Base-by-base conservation (phyloP, 1,140 invertebrate species). In the Drosophila sp. region DNA sequence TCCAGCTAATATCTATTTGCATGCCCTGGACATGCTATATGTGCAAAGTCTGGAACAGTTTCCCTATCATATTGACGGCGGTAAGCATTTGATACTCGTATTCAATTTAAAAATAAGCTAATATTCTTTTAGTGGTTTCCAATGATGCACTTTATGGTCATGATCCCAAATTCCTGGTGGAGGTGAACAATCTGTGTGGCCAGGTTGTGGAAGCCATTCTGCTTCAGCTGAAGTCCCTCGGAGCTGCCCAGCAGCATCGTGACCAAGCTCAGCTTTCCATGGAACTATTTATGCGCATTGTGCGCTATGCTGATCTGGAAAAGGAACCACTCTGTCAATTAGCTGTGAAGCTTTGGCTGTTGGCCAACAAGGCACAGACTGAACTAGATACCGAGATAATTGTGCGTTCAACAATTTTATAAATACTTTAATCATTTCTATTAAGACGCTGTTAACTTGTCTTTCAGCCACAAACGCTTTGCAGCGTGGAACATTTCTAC, bases 141-240 rank as follows among this genome's bases (percentile, higher is more conserved):
- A 99, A 99, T 92, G 97, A 99, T 92, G 94, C 95, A 50, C 92
- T 99, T n/a, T 99, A 99, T 92, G 97, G 97, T 1, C 94, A 95
- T 40, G 97, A 98, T 93, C 94, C 94, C 25, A 96, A 97, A 92
- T 99, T 97, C 92, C 92, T 98, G 8, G 92, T 91, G 3, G 96
- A 97, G 93, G 93, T 98, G 0, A 95, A 97, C 77, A 95, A 94
- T 80, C 95, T 98, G 76, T 95, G 95, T 58, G 94, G 94, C 0
- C 95, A 96, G 63, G 92, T 98, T 46, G 92, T 98, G 7, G 95
- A 96, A 74, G 95, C 97, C 92, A 93, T 98, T 51, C 92, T 98
- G 4, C 92, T 92, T 21, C 94, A 97, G 75, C 93, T 98, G 5
- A 96, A 96, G 78, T 82, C 93, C 43, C 87, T 96, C 0, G 94